Conservation (phyloP, 2,113 vertebrate genomes). For the Nothoprocta perdicaria region DNA sequence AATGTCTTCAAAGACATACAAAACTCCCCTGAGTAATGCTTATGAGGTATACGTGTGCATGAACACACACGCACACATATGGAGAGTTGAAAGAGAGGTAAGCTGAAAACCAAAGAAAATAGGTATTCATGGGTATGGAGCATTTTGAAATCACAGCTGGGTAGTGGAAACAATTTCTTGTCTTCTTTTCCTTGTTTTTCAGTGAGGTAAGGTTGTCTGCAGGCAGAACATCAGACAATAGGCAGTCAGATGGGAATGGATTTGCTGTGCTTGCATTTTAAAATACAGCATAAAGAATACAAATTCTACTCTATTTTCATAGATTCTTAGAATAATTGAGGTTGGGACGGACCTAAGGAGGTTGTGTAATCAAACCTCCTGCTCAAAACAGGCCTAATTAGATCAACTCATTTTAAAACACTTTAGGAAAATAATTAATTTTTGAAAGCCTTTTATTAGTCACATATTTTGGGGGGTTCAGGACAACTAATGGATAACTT, state of each 20-base stretch:
- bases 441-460: not conserved
- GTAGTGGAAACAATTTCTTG: not conserved
- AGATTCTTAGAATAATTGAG: not conserved
- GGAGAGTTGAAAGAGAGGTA: not conserved
- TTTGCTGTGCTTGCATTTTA: not conserved
- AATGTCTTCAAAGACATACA: not conserved
- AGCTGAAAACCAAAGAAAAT: not conserved
- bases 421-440: constrained; percentile 3
- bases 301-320: not conserved
- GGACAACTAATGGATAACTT: not conserved
- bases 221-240: not conserved
- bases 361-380: not conserved
- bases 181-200: not conserved
- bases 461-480: not conserved
- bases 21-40: not conserved
- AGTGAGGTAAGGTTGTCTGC: not conserved
- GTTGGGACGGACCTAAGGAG: not conserved
- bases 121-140: not conserved
- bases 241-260: not conserved
- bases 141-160: not conserved
- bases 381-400: fast-evolving
- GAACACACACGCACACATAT: not conserved
- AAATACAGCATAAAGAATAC: not conserved
- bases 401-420: constrained; percentile 4
- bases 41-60: not conserved